Evolutionary conservation across 2,113 vertebrate species (phyloP), one percentile per base, ranked within the genome.

Genomic region (Eublepharis macularius): DNA sequence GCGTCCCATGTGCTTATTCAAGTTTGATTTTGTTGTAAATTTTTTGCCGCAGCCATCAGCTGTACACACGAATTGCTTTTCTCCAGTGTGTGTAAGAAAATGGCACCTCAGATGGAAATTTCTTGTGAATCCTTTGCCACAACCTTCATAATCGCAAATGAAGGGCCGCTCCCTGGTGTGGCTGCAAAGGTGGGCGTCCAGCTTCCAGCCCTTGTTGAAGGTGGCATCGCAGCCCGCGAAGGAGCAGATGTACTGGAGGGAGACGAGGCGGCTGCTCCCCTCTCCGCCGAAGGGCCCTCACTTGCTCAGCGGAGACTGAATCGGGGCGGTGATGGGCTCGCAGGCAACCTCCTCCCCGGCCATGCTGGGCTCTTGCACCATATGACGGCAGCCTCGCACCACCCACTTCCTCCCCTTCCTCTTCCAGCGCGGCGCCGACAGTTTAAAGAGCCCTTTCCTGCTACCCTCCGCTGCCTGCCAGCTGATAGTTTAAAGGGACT

Each of bases 101-200:
- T 99, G 98, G 4, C 98, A 97, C 80, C 93, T 93, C 65, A 98
- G 97, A 74, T 98, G 97, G 89, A 95, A 97, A 4, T 96, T 95
- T 54, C 97, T 96, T 49, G 96, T 94, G 90, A 98, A 99, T 69
- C 96, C 93, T 94, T 97, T 98, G 16, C 95, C 95, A 74, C 98
- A 99, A 84, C 94, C 96, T 81, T 97, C 95, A 36, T 94, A 86
- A 4, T 95, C 92, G 82, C 98, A 99, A 1, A 96, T 93, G 39
- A 98, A 99, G 0, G 98, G 98, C 91, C 96, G 98, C 99, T 97
- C 89, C 75, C 98, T 98, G 1, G 98, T 98, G 95, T 99, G 98
- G 85, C 96, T 97, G 96, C 98, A 98, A 45, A 98, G 95, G 90
- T 99, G 98, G 29, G 96, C 97, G 21, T 98, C 96, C 39, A 98